phyloP scores from a whole-genome alignment of 2,113 vertebrate species.

The Anseranas semipalmata region DNA sequence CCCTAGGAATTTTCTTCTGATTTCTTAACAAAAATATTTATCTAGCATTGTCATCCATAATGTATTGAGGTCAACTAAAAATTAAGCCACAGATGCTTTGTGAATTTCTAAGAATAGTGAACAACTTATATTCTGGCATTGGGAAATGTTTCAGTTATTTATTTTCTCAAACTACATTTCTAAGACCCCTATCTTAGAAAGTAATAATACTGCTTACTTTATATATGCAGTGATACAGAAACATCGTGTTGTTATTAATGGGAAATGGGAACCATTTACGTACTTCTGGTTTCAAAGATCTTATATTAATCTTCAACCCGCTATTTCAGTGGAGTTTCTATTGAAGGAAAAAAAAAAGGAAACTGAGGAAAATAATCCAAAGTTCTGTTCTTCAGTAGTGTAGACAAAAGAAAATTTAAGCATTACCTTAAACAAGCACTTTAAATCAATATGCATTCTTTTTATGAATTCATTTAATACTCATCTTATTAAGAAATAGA shows the following conservation, averaged over 20 bases:
- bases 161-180: background rate
- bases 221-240: background rate
- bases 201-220: background rate
- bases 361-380: background rate
- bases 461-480: background rate
- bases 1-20: background rate
- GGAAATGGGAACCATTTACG: background rate
- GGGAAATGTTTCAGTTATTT: background rate
- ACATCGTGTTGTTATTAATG: background rate
- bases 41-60: constrained; percentile 21
- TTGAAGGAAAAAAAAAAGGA: background rate
- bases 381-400: background rate
- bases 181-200: background rate
- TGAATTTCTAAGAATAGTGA: background rate
- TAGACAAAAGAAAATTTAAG: background rate
- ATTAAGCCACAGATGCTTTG: background rate
- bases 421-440: background rate
- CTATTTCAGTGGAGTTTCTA: background rate
- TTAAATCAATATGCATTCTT: background rate
- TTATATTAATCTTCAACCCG: background rate
- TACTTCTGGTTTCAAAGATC: background rate
- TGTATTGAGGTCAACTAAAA: constrained; percentile 41
- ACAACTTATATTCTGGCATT: background rate
- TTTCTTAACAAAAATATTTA: constrained; percentile 33
- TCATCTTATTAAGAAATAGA: background rate